phyloP scores from a whole-genome alignment of 2,888 invertebrate species.

The Bellardia bayeri region DNA sequence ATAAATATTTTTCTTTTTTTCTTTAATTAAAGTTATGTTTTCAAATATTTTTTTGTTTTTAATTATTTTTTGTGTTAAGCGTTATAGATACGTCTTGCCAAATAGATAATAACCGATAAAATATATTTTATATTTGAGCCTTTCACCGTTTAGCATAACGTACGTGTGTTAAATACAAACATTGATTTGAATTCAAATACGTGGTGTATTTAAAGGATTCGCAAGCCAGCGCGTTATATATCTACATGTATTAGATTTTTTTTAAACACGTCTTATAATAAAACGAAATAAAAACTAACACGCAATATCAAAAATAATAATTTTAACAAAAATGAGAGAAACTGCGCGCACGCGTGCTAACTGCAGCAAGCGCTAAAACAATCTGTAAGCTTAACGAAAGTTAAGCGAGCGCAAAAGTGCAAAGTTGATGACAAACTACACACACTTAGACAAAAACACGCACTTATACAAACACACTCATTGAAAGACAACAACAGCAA shows the following conservation, averaged over 20 bases:
- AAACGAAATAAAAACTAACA: not conserved
- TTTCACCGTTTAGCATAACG: constrained; percentile 83
- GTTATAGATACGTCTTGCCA: constrained; percentile 78
- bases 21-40: not conserved
- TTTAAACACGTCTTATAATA: not conserved
- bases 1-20: constrained; percentile 1
- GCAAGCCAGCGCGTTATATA: constrained; percentile 42
- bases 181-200: constrained; percentile 49
- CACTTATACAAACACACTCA: constrained; percentile 18
- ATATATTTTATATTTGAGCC: constrained; percentile 81
- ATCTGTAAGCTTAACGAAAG: constrained; percentile 75
- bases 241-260: not conserved
- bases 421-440: constrained; percentile 66
- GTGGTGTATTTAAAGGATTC: constrained; percentile 50
- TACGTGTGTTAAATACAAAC: constrained; percentile 68
- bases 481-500: not conserved
- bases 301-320: not conserved
- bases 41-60: constrained; percentile 21
- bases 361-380: constrained; percentile 77
- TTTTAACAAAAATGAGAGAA: constrained; percentile 25
- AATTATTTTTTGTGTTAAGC: constrained; percentile 33
- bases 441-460: constrained; percentile 22
- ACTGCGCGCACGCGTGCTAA: constrained; percentile 76
- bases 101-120: constrained; percentile 83
- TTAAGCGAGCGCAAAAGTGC: constrained; percentile 72